Evolutionary conservation across 2,888 invertebrate genomes (phyloP).

Genomic region (Melitaea athalia): DNA sequence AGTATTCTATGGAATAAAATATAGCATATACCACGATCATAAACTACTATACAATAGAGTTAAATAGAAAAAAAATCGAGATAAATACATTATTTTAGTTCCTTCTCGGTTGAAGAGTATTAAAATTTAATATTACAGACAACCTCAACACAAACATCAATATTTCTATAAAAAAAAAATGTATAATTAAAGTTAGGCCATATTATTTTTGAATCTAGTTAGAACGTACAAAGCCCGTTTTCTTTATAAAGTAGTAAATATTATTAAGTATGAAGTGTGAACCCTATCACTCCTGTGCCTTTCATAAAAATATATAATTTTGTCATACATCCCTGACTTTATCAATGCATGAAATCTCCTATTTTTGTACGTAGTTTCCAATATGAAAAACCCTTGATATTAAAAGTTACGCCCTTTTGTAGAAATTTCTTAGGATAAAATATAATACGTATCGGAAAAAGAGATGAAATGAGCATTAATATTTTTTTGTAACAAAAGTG

Average conservation of each 20-base stretch:
- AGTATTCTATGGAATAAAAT: background rate
- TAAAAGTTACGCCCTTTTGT: no score
- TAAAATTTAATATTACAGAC: background rate
- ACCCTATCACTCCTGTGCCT: constrained; percentile 8
- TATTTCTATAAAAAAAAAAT: background rate
- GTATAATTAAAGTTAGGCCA: background rate
- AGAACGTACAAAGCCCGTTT: constrained; percentile 2
- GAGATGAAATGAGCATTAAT: no score
- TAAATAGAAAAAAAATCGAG: background rate
- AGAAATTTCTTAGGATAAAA: no score
- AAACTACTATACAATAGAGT: background rate
- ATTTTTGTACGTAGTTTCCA: constrained; percentile 1
- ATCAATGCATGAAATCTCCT: background rate
- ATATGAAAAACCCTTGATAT: background rate
- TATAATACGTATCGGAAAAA: no score
- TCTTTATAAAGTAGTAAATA: background rate
- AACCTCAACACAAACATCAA: background rate
- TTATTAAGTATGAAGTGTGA: background rate
- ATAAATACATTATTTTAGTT: background rate
- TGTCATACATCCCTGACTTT: background rate
- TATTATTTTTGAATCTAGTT: background rate
- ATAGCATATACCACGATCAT: background rate
- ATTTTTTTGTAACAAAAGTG: no score
- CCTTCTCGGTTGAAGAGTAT: background rate
- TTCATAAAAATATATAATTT: background rate